Percentiles rank a stretch among this genome's conserved stretches.
Conservation (phyloP, 2,797 vertebrate genomes). For the Pseudomugil tenellus region DNA sequence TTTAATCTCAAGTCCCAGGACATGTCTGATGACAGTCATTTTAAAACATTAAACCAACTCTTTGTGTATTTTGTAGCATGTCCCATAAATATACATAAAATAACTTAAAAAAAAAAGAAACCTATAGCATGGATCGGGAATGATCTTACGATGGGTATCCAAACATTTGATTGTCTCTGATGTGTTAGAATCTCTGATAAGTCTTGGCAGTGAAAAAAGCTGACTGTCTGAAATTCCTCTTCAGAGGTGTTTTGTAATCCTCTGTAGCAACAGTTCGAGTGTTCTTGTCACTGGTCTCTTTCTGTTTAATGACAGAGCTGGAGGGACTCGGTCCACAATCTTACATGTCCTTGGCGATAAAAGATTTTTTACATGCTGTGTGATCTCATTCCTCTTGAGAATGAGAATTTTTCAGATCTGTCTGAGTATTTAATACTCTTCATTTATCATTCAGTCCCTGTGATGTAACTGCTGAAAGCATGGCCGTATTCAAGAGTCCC, state of each 20-base stretch:
- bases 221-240: not conserved
- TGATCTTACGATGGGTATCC: not conserved
- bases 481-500: constrained; percentile 4
- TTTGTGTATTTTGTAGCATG: not conserved
- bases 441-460: not conserved
- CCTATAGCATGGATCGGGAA: not conserved
- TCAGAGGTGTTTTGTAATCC: not conserved
- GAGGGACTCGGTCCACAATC: not conserved
- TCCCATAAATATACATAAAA: not conserved
- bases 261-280: not conserved
- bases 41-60: not conserved
- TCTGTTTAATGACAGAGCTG: not conserved
- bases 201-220: constrained; percentile 3
- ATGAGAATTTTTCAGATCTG: not conserved
- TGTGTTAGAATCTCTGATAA: not conserved
- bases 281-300: not conserved
- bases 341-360: not conserved
- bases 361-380: not conserved
- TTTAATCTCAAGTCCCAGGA: not conserved
- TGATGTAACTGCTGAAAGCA: not conserved
- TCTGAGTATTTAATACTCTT: not conserved
- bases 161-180: not conserved
- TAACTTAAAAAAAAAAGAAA: not conserved
- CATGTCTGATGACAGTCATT: not conserved
- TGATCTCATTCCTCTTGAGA: constrained; percentile 12